These are phyloP conservation scores for Mellivora capensis DNA, from an alignment of 2,113 vertebrate genomes.

Conservation along the genomic window DNA sequence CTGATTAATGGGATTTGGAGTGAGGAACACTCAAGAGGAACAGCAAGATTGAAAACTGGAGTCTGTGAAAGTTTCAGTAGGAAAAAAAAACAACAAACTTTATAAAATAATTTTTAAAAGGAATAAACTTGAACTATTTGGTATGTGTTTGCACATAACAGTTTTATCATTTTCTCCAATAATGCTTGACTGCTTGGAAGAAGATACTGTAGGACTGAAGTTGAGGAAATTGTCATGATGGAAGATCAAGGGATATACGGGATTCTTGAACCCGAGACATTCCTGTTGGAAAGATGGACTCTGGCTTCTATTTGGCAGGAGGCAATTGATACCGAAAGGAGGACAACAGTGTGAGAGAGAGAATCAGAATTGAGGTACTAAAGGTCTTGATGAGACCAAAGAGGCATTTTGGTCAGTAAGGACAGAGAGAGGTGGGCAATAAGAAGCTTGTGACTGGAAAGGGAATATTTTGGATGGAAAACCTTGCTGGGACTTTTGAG, in stretches of 20 bases:
- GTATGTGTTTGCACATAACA: not conserved
- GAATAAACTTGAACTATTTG: not conserved
- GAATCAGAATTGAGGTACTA: not conserved
- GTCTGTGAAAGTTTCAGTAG: not conserved
- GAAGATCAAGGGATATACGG: not conserved
- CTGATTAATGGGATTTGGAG: too few relatives aligned
- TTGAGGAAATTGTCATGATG: not conserved
- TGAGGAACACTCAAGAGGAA: not conserved
- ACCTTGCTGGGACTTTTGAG: not conserved
- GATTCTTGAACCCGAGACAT: not conserved
- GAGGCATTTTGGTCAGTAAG: not conserved
- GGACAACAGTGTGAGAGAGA: not conserved
- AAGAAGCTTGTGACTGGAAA: not conserved
- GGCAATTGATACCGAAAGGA: not conserved
- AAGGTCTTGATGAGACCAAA: not conserved
- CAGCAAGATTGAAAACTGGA: not conserved
- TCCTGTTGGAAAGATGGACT: not conserved
- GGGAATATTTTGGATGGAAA: not conserved
- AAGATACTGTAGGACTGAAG: not conserved
- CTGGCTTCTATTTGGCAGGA: not conserved
- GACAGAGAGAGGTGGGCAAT: not conserved
- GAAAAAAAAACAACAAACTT: not conserved
- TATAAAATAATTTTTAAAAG: not conserved
- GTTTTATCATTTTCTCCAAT: not conserved
- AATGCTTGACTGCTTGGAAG: not conserved